Evolutionary conservation across 2,797 vertebrate genomes (phyloP).

Genomic region (Argentina silus): DNA sequence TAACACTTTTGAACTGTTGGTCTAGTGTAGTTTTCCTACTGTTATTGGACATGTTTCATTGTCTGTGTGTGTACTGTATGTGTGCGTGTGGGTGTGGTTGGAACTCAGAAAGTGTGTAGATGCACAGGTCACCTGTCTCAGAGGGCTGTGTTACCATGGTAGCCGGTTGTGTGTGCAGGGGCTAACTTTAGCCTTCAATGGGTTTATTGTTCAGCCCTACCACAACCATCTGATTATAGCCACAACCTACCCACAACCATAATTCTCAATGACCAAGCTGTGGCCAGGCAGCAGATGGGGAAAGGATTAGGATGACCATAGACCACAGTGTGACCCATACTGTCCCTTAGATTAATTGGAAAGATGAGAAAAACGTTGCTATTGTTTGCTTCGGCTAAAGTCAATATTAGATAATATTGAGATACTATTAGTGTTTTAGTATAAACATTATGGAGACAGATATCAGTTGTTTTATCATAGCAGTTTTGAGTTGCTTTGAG

Average conservation of each 20-base stretch:
- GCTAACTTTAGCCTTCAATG: not conserved
- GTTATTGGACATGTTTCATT: no score
- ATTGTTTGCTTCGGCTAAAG: no score
- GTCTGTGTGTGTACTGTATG: no score
- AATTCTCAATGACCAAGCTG: constrained; percentile 11
- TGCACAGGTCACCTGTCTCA: not conserved
- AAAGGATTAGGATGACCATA: no score
- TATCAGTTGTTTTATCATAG: not conserved
- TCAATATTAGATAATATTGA: no score
- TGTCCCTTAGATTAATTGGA: no score
- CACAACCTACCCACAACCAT: not conserved
- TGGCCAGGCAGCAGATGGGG: not conserved
- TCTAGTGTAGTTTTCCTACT: not conserved
- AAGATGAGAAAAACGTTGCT: no score
- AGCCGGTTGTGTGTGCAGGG: not conserved
- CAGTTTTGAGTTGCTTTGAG: not conserved
- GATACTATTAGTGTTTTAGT: no score
- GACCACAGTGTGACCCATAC: no score
- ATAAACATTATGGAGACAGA: no score
- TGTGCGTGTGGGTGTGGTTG: not conserved
- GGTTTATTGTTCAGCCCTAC: not conserved
- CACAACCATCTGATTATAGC: constrained; percentile 10
- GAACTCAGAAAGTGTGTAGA: no score
- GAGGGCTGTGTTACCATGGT: not conserved
- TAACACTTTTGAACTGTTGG: not conserved